Percentiles rank a stretch among this genome's conserved stretches.
Evolutionary conservation across 1,140 invertebrate genomes (phyloP).

Genomic region (Antheraea pernyi): DNA sequence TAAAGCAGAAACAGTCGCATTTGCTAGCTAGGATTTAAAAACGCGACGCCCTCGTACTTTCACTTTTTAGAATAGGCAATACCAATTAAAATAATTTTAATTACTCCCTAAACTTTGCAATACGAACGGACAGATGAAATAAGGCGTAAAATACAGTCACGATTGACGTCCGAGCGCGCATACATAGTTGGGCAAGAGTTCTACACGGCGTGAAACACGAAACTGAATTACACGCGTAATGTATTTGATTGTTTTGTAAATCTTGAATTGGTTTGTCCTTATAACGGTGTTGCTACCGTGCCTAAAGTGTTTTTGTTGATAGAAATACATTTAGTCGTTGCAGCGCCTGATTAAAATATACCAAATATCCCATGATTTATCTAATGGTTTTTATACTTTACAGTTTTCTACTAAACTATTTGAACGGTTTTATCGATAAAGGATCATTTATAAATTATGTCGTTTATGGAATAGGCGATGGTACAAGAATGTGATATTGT

Average conservation of each 20-base stretch:
- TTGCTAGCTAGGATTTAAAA: background rate
- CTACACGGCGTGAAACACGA: background rate
- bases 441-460: too few relatives aligned
- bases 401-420: too few relatives aligned
- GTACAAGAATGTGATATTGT: too few relatives aligned
- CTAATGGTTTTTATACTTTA: too few relatives aligned
- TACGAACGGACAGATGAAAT: conserved; percentile 8
- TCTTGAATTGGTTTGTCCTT: background rate
- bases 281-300: background rate
- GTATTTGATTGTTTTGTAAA: background rate
- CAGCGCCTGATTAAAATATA: too few relatives aligned
- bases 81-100: conserved; percentile 6
- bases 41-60: conserved; percentile 6
- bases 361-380: too few relatives aligned
- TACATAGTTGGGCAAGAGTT: background rate
- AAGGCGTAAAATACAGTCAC: background rate
- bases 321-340: too few relatives aligned
- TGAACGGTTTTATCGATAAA: too few relatives aligned
- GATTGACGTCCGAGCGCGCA: background rate
- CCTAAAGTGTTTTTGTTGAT: background rate
- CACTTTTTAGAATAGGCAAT: background rate
- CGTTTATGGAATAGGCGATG: too few relatives aligned
- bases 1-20: too few relatives aligned
- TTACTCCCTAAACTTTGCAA: conserved; percentile 5
- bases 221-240: background rate